Conservation (phyloP, 2,113 vertebrate species). For the Lathamus discolor region DNA sequence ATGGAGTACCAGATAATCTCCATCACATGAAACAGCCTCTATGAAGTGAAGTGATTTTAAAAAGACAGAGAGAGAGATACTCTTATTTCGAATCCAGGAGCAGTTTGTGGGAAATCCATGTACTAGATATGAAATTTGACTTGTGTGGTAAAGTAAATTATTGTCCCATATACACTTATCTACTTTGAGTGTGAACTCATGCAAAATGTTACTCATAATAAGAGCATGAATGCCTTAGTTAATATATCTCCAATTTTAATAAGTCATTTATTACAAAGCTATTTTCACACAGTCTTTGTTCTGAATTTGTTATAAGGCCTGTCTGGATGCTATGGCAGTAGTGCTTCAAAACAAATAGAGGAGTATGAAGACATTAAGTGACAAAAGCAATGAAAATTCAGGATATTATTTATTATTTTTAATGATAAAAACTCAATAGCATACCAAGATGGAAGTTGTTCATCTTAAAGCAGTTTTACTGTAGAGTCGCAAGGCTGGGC, state of each 20-base stretch:
- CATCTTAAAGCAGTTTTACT: neutral
- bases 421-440: neutral
- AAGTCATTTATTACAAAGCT: neutral
- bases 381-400: neutral
- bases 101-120: neutral
- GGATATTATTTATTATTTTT: neutral
- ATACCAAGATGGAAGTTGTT: neutral
- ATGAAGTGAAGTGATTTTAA: neutral
- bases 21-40: neutral
- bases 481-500: neutral
- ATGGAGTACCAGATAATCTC: neutral
- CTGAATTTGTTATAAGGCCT: neutral
- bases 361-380: neutral
- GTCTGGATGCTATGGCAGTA: neutral
- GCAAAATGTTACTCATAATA: neutral
- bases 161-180: neutral
- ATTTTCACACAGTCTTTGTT: neutral
- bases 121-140: neutral
- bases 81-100: neutral
- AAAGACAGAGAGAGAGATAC: neutral
- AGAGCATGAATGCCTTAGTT: too few relatives aligned
- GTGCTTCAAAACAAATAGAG: neutral
- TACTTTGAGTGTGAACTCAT: neutral
- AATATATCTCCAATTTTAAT: neutral
- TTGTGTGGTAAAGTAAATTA: neutral